Evolutionary conservation across 2,797 vertebrate genomes (phyloP), one percentile per base, ranked within the genome.

Genomic region (Aldrovandia affinis): DNA sequence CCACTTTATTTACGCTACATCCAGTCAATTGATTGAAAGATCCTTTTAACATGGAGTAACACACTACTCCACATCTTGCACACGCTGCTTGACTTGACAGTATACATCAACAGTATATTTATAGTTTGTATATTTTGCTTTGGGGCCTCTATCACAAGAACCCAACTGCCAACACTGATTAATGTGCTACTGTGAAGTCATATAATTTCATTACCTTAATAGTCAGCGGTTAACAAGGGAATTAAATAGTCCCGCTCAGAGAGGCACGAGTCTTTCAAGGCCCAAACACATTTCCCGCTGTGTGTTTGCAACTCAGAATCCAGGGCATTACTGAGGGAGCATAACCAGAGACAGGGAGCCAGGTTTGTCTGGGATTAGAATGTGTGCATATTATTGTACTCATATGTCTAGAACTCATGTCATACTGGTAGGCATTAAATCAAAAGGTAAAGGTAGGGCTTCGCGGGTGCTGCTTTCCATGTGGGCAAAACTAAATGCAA

Each of bases 141-240:
- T 86, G 75, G 65, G 75, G 36, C 42, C n/a, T 88, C 2, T 85
- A 44, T 86, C 55, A 77, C 77, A 84, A 86, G 85, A 85, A 55
- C 59, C 83, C 61, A 9, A 30, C 81, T 81, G 85, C 84, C 82
- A 85, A 52, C 81, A 50, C 75, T 89, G 85, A 87, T 88, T 89
- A 79, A 83, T 73, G 36, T 54, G 50, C 65, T 52, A 36, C 80
- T 88, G 57, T 81, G 80, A 88, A 85, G 61, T 84, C 87, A 84
- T 80, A 80, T 87, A 57, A 87, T 88, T 88, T 84, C 87, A 87
- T 89, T 83, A 88, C 81, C 84, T 88, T 86, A 86, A 87, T 82
- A 82, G 83, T 85, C 82, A 70, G 84, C 83, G 78, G 80, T 88
- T 83, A 83, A 61, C 82, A 78, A 65, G 63, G n/a, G 63, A n/a